Evolutionary conservation across 2,113 vertebrate species (phyloP).

Genomic region (Geothlypis trichas): DNA sequence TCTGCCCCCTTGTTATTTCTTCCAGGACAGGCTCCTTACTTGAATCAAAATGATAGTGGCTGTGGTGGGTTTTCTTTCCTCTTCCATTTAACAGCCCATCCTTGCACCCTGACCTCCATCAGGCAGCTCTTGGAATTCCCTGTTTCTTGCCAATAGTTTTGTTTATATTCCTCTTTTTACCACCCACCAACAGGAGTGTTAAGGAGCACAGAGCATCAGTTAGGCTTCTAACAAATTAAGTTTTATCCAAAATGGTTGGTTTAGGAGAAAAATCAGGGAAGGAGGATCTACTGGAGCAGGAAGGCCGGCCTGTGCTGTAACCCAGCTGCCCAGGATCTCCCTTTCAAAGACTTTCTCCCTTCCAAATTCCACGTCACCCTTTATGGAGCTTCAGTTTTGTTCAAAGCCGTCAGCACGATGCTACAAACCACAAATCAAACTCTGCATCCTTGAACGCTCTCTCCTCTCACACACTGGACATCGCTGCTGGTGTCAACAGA

Average conservation of each 20-base stretch:
- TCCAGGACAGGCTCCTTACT: neutral
- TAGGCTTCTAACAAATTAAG: neutral
- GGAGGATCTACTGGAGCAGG: neutral
- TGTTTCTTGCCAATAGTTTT: neutral
- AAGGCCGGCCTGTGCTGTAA: neutral
- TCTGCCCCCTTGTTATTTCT: neutral
- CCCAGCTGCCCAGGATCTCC: neutral
- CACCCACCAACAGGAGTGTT: neutral
- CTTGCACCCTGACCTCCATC: neutral
- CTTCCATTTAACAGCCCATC: neutral
- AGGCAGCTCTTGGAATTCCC: neutral
- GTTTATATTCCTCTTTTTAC: neutral
- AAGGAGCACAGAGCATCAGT: neutral
- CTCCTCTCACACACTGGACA: neutral
- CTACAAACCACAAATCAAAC: slow-evolving; percentile 28
- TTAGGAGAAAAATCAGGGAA: neutral
- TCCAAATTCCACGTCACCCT: fast-evolving
- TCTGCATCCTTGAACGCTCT: slow-evolving; percentile 2
- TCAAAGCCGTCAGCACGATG: neutral
- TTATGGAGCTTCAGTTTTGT: neutral
- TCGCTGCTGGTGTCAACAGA: neutral
- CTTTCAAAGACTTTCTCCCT: neutral
- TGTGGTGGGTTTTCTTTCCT: neutral
- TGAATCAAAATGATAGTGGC: fast-evolving
- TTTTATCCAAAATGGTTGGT: neutral